Percentiles rank a stretch among this genome's conserved stretches.
phyloP scores from a whole-genome alignment of 2,888 invertebrate species.

The Drosophila kambysellisi region DNA sequence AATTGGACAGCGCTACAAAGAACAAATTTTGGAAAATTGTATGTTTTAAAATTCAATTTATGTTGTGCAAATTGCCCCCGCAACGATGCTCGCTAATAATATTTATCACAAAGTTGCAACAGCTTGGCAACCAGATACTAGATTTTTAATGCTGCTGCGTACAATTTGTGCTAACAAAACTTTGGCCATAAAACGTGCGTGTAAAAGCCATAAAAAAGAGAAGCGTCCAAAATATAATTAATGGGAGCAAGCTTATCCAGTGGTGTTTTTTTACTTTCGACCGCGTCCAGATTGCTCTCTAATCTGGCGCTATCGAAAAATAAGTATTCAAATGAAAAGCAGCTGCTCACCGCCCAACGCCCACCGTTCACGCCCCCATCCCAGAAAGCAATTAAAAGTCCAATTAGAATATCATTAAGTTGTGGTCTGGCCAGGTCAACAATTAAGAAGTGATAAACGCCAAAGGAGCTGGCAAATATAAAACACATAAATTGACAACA shows the following conservation, averaged over 20 bases:
- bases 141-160: constrained; percentile 41
- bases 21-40: constrained; percentile 17
- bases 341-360: neutral
- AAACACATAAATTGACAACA: constrained; percentile 44
- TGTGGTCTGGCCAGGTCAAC: constrained; percentile 36
- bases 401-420: constrained; percentile 69
- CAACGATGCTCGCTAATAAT: constrained; percentile 46
- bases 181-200: constrained; percentile 70
- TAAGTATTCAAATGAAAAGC: constrained; percentile 48
- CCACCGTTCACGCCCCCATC: neutral
- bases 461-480: constrained; percentile 33
- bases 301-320: constrained; percentile 59
- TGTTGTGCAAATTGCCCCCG: constrained; percentile 56
- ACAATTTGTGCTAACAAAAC: constrained; percentile 64
- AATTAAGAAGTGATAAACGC: constrained; percentile 59
- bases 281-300: constrained; percentile 29
- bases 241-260: constrained; percentile 62
- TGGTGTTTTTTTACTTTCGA: constrained; percentile 2
- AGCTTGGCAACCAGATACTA: constrained; percentile 25
- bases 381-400: constrained; percentile 71
- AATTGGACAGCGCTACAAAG: constrained; percentile 33
- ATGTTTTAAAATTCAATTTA: constrained; percentile 64
- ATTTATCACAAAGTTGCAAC: constrained; percentile 46
- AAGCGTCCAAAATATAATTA: constrained; percentile 68
- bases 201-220: constrained; percentile 60